Evolutionary conservation across 2,888 invertebrate genomes (phyloP), one percentile per base, ranked within the genome.

Genomic region (Netelia melanura): DNA sequence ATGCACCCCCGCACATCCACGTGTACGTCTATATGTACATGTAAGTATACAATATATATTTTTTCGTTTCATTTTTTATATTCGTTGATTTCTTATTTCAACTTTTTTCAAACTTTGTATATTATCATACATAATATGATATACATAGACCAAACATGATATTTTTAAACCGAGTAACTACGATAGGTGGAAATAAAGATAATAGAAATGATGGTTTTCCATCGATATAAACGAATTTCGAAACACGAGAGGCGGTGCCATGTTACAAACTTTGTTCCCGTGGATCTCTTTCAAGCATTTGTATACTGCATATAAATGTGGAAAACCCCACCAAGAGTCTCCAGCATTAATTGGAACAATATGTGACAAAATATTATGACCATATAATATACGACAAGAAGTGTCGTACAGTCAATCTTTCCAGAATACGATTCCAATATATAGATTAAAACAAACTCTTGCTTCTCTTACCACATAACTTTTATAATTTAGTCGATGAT

Each of bases 241-340:
- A 71, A 54, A 71, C n/a, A 52, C 38, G 62, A 67, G 21, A 30
- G 38, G 23, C 70, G 30, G 54, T 9, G 21, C 48, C 72, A 21
- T 44, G 44, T 76, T 76, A 71, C 38, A 67, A 61, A 76, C 14
- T 48, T 84, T 80, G 58, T 80, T 84, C 71, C 76, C 75, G 54
- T 11, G 65, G 23, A 44, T 67, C 71, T 52, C 52, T 64, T 70
- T 64, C 1, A 76, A 62, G 64, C 52, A 21, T 58, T 3, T 54
- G 21, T 17, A 30, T 76, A 65, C 8, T 30, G 23, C 25, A 44
- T 58, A 21, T 14, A 56, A 0, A 56, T 14, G 14, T n/a, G 30
- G 9, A 80, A 23, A 54, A 54, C 62, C 5, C 5, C 23, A 38
- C 11, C 43, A 21, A 21, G 43, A 54, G 1, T 23, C 38, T 38